Evolutionary conservation across 2,113 vertebrate genomes (phyloP).

Genomic region (Leucosticte australis): DNA sequence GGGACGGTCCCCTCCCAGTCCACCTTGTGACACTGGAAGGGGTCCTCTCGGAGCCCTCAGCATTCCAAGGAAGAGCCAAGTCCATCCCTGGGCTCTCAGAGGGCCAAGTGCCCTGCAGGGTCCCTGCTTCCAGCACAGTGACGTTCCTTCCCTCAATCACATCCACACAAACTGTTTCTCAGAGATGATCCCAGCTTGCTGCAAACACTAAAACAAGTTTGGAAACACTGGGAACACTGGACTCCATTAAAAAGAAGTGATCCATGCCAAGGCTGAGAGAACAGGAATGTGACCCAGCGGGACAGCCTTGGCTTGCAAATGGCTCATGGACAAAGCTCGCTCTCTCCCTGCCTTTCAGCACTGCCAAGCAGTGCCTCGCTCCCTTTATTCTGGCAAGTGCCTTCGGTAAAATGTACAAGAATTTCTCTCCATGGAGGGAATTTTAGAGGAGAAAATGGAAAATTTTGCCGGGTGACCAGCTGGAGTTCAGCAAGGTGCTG

Average conservation of each 20-base stretch:
- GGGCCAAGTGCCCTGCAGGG: fast-evolving
- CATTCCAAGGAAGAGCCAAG: fast-evolving
- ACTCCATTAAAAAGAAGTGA: not conserved
- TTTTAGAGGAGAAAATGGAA: not conserved
- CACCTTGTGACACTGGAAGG: no score
- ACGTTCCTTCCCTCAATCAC: not conserved
- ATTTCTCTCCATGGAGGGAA: not conserved
- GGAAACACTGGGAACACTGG: constrained; percentile 40
- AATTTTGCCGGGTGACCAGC: not conserved
- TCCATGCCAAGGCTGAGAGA: constrained; percentile 7
- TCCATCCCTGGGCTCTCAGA: fast-evolving
- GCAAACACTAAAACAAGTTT: not conserved
- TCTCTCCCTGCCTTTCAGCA: not conserved
- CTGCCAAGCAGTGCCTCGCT: not conserved
- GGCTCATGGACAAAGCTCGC: not conserved
- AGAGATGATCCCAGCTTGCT: not conserved
- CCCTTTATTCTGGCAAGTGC: not conserved
- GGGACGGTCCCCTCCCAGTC: not conserved
- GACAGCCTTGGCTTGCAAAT: not conserved
- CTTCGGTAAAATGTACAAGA: not conserved
- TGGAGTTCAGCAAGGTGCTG: not conserved
- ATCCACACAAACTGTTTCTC: constrained; percentile 3
- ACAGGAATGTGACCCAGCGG: not conserved
- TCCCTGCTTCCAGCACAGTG: not conserved
- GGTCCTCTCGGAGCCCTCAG: not conserved